Evolutionary conservation across 2,888 invertebrate species (phyloP), one percentile per base, ranked within the genome.

Genomic region (Augiades crinisus): DNA sequence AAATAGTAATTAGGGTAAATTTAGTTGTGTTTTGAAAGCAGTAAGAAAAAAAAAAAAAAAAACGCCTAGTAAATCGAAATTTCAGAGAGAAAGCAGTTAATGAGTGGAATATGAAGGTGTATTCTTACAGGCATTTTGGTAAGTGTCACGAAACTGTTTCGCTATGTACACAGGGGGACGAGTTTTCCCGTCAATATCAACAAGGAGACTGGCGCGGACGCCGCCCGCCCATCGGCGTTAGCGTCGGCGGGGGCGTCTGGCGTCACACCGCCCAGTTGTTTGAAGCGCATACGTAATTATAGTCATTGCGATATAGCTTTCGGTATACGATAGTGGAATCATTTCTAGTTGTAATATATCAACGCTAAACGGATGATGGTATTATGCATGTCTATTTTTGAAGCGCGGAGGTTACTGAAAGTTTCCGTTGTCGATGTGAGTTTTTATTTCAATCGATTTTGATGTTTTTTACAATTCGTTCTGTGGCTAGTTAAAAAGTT

Each of bases 121-220:
- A 67, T 72, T 81, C 87, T 76, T 83, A 88, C 87, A 67, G 87
- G 77, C 87, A 88, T 88, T 66, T 73, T 70, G 60, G 52, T 57
- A 52, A 54, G 55, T 66, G 60, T 75, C 71, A 75, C 78, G 62
- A 56, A 72, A 75, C 68, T 69, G 61, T 64, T 60, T 53, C 19
- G 52, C 59, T 59, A 60, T n/a, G n/a, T 46, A 17, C 46, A 62
- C 77, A 55, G 55, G 61, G 68, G 68, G 65, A 65, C 87, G 75
- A 76, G 83, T 75, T 77, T 68, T 70, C 84, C 63, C 70, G 59
- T 53, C 75, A 76, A 65, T 75, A 70, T 75, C 83, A 64, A 67
- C 70, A 70, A 65, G 69, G 67, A 67, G 74, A 89, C 88, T 88
- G 86, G 68, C 61, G 62, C 58, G 56, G 55, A 55, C 62, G 59